These are phyloP conservation scores for Bellardia pandia DNA, from an alignment of 2,888 invertebrate species.

Conservation along the genomic window DNA sequence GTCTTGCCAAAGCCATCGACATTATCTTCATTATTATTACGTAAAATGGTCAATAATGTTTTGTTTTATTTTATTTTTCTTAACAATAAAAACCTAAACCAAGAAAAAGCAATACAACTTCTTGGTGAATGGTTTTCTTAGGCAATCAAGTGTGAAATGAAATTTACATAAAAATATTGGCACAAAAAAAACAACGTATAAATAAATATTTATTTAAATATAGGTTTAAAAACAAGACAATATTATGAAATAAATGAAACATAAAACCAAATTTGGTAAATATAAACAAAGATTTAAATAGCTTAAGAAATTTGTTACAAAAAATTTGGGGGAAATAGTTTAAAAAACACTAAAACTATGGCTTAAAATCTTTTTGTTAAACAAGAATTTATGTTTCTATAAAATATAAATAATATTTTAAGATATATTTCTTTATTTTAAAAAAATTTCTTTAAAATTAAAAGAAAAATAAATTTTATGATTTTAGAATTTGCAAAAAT, in stretches of 20 bases:
- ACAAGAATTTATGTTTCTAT: background rate
- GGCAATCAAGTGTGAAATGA: constrained; percentile 63
- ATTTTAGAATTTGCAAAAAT: no score
- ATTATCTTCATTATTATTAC: constrained; percentile 59
- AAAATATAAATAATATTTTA: background rate
- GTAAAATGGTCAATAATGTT: constrained; percentile 65
- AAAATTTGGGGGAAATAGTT: background rate
- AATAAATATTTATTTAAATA: constrained; percentile 22
- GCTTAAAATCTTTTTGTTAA: no score
- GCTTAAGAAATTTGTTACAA: background rate
- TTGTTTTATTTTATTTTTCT: background rate
- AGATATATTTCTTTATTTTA: background rate
- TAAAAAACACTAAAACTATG: no score
- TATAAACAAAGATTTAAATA: constrained; percentile 27
- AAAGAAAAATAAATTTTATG: background rate
- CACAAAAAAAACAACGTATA: background rate
- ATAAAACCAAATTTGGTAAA: background rate
- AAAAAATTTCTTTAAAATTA: background rate
- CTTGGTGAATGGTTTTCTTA: constrained; percentile 43
- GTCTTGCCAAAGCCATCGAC: constrained; percentile 26
- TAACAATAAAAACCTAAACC: background rate
- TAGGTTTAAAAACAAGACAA: background rate
- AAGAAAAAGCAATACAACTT: constrained; percentile 14
- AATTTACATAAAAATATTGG: constrained; percentile 60
- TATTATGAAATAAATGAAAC: background rate